phyloP scores from a whole-genome alignment of 1,140 invertebrate genomes.

The Penaeus japonicus region DNA sequence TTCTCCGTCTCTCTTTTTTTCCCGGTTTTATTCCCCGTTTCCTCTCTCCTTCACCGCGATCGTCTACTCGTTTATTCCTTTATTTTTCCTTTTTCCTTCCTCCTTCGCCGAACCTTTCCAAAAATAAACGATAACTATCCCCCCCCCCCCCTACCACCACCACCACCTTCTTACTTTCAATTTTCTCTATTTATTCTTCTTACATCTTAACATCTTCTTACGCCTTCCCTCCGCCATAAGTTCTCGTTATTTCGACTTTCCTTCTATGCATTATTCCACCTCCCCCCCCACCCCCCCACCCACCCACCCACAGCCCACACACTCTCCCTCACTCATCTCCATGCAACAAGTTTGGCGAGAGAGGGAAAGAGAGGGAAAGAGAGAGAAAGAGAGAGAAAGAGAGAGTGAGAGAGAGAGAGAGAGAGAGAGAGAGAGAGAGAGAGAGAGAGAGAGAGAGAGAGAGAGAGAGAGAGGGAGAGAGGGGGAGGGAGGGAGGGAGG shows the following conservation, averaged over 20 bases:
- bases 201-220: background rate
- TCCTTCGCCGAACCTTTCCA: too few species aligned
- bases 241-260: too few species aligned
- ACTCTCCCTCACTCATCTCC: background rate
- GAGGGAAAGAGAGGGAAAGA: background rate
- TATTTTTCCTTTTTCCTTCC: too few species aligned
- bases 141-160: too few species aligned
- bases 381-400: constrained; percentile 15
- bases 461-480: background rate
- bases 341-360: background rate
- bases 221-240: too few species aligned
- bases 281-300: too few species aligned
- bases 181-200: too few species aligned
- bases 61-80: background rate
- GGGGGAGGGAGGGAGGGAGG: too few species aligned
- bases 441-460: background rate
- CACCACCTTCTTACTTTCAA: too few species aligned
- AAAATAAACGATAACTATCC: too few species aligned
- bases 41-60: background rate
- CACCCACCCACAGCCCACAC: background rate
- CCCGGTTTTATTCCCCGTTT: background rate
- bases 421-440: background rate
- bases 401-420: background rate
- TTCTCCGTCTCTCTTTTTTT: background rate
- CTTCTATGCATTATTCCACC: too few species aligned